phyloP scores from a whole-genome alignment of 2,888 invertebrate species.

The Kuschelorhynchus macadamiae region DNA sequence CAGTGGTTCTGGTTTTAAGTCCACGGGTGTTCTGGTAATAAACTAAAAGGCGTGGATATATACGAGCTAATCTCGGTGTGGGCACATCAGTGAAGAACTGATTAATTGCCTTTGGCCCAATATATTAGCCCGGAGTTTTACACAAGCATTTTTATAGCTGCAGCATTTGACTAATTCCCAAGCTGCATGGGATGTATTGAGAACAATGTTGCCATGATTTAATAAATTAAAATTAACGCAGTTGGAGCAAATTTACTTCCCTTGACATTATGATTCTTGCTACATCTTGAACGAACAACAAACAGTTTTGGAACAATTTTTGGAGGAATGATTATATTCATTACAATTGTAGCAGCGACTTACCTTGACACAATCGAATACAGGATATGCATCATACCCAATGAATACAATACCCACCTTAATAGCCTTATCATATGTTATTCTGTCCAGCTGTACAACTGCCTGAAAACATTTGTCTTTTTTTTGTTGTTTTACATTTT shows the following conservation, averaged over 20 bases:
- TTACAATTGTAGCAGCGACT: background rate
- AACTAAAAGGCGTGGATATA: no score
- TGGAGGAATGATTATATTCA: background rate
- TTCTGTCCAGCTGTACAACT: slow-evolving; percentile 29
- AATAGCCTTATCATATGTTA: slow-evolving; percentile 4
- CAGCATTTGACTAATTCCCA: background rate
- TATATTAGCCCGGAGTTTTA: background rate
- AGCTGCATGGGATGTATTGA: background rate
- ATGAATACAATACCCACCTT: slow-evolving; percentile 5
- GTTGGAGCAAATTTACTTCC: background rate
- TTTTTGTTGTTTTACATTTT: slow-evolving; percentile 20
- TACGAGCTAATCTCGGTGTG: background rate
- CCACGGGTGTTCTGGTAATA: background rate
- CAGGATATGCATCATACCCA: background rate
- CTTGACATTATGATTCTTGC: background rate
- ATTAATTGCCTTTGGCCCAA: background rate
- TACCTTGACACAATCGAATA: background rate
- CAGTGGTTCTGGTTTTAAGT: no score
- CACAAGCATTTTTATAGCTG: background rate
- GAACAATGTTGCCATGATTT: background rate
- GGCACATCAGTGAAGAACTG: background rate
- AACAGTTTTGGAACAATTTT: background rate
- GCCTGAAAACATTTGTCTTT: slow-evolving; percentile 17
- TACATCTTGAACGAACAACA: background rate
- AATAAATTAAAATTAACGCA: background rate